Base-by-base conservation (phyloP, 2,888 invertebrate species). In the Morpho helenor region DNA sequence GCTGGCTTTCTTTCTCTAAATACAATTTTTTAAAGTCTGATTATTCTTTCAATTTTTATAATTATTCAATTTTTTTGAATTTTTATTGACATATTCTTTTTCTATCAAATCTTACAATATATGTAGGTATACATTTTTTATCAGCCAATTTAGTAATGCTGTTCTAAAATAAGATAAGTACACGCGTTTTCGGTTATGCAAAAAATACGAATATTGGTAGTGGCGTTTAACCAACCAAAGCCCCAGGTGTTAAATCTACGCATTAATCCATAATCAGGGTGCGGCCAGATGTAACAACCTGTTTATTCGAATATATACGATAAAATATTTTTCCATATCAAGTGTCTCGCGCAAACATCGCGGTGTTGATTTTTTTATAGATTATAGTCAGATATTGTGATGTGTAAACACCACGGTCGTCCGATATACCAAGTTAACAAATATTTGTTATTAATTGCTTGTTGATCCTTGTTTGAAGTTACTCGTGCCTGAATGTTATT, bases 301-400 rank as follows among this genome's bases (percentile, higher is more conserved):
- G 88, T 84, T 80, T 79, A 80, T 73, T 74, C 74, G 74, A 68
- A 73, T 72, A 68, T 69, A 46, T 7, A 65, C 61, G 68, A 65
- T 70, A 74, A 72, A 74, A 76, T 79, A 75, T 76, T 74, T 81
- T 79, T 78, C 75, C 78, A 76, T 87, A 87, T 88, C 86, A 88
- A 88, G 88, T 88, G 88, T 75, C 70, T 73, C 68, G 71, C 66
- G 80, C 73, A 80, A 87, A 88, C 75, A 87, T 71, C 73, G 67
- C 71, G 61, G 67, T 88, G 80, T 89, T 88, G 82, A 82, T 86
- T 87, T 87, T 16, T 85, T 82, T 79, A 80, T 75, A 81, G 87
- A 86, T 87, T 84, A 84, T 59, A 63, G 57, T 48, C 55, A 68
- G 80, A 81, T 82, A 81, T 74, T 74, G 68, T 74, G 68, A 61